phyloP scores from a whole-genome alignment of 30 jellyfish, hydroid and myxozoan species.

The Rhopilema esculentum region DNA sequence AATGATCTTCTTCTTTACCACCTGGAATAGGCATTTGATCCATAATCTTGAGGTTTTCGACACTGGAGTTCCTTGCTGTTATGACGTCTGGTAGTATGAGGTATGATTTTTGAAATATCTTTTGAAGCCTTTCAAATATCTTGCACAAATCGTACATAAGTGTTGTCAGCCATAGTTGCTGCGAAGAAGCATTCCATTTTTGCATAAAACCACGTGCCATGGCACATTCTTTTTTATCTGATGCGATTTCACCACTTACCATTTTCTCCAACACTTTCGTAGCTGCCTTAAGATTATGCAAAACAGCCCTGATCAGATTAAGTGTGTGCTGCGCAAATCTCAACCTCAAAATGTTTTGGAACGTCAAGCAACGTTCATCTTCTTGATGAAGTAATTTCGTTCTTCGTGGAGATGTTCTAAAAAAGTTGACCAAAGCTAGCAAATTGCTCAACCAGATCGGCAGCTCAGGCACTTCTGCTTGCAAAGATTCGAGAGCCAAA shows the following conservation, averaged over 20 bases:
- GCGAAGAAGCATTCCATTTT: slow-evolving; percentile 15
- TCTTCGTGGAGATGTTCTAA: slow-evolving; percentile 49
- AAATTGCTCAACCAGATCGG: slow-evolving; percentile 42
- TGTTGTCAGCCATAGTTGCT: slow-evolving; percentile 39
- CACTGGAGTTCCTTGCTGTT: slow-evolving; percentile 58
- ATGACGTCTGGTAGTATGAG: slow-evolving; percentile 32
- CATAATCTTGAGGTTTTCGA: slow-evolving; percentile 25
- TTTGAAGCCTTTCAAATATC: slow-evolving; percentile 27
- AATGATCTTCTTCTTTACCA: slow-evolving; percentile 33
- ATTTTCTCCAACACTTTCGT: slow-evolving; percentile 29
- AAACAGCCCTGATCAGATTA: slow-evolving; percentile 37
- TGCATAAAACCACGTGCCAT: slow-evolving; percentile 15
- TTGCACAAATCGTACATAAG: slow-evolving; percentile 40
- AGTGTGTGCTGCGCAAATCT: slow-evolving; percentile 58
- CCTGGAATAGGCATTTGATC: slow-evolving; percentile 22
- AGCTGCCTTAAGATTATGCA: slow-evolving; percentile 47
- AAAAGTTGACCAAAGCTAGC: slow-evolving; percentile 31
- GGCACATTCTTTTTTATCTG: slow-evolving; percentile 15
- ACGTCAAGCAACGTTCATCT: slow-evolving; percentile 17
- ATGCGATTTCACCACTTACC: not conserved
- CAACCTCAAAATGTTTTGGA: slow-evolving; percentile 31
- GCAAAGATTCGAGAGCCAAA: slow-evolving; percentile 66
- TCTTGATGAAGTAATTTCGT: slow-evolving; percentile 36
- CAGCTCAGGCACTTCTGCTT: slow-evolving; percentile 45
- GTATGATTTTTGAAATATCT: slow-evolving; percentile 27